These are phyloP conservation scores for Notolabrus celidotus DNA, from an alignment of 2,797 vertebrate genomes.

Conservation along the genomic window DNA sequence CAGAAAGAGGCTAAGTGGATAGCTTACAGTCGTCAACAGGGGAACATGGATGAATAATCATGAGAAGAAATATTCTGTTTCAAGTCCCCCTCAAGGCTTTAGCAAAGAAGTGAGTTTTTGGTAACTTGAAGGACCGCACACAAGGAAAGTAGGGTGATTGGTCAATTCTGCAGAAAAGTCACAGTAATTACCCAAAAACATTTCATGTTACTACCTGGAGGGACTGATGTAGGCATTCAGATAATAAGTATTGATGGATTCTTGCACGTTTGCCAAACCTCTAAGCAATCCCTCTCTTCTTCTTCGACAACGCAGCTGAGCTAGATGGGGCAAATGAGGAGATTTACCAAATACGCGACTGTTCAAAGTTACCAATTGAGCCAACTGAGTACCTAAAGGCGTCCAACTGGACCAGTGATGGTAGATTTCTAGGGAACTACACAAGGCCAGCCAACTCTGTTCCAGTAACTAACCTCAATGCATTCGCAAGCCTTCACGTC, in stretches of 20 bases:
- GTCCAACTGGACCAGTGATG: not conserved
- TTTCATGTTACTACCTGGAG: not conserved
- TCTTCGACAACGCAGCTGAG: constrained; percentile 6
- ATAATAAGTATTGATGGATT: no score
- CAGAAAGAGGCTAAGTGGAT: no score
- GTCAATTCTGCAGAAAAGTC: no score
- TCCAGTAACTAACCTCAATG: not conserved
- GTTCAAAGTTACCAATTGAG: not conserved
- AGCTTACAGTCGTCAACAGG: no score
- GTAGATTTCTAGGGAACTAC: constrained; percentile 11
- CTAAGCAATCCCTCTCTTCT: not conserved
- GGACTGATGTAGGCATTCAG: not conserved
- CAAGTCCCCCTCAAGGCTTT: no score
- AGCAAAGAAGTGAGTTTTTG: no score
- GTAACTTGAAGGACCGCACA: no score
- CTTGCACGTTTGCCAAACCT: no score
- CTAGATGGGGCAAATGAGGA: constrained; percentile 16
- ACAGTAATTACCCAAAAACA: no score
- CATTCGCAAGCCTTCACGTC: not conserved
- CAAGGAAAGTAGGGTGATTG: no score
- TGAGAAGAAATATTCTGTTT: no score
- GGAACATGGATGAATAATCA: no score
- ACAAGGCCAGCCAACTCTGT: not conserved
- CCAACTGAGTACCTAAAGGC: not conserved
- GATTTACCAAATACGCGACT: not conserved